These are phyloP conservation scores for Catajapyx aquilonaris DNA, from an alignment of 1,140 invertebrate species.

Conservation along the genomic window DNA sequence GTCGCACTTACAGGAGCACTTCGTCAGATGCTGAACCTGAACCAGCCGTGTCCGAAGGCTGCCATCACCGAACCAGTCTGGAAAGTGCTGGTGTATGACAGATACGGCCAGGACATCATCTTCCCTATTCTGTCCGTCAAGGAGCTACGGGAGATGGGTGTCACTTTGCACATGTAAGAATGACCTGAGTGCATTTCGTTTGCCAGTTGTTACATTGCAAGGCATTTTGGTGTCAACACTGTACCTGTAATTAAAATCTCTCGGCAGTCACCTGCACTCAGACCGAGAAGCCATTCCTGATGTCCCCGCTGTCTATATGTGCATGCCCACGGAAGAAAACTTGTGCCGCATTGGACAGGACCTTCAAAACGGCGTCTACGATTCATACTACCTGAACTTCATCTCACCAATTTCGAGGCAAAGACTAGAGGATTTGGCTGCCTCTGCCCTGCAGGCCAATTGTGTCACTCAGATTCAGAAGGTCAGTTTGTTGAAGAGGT, in stretches of 20 bases:
- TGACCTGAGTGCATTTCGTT: constrained; percentile 5
- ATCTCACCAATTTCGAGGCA: constrained; percentile 87
- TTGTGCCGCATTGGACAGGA: constrained; percentile 82
- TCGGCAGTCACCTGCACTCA: constrained; percentile 61
- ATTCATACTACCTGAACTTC: constrained; percentile 93
- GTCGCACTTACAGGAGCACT: constrained; percentile 41
- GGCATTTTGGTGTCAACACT: not conserved
- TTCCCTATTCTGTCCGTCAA: constrained; percentile 90
- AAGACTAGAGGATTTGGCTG: constrained; percentile 87
- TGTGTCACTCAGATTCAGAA: constrained; percentile 80
- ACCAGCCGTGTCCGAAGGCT: constrained; percentile 50
- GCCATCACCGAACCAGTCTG: constrained; percentile 65
- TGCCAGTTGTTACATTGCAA: constrained; percentile 1
- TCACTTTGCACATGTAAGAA: constrained; percentile 87
- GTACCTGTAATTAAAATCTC: constrained; percentile 5
- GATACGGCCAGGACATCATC: constrained; percentile 92
- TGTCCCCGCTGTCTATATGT: constrained; percentile 96
- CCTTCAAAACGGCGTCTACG: constrained; percentile 78
- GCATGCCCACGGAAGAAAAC: constrained; percentile 93
- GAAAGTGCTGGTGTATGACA: constrained; percentile 93
- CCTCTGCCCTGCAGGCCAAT: constrained; percentile 69
- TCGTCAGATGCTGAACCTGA: constrained; percentile 87
- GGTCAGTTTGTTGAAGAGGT: constrained; percentile 21
- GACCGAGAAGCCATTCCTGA: constrained; percentile 91
- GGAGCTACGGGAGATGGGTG: constrained; percentile 83